Base-by-base conservation (phyloP, 2,113 vertebrate genomes). In the Neogobius melanostomus region DNA sequence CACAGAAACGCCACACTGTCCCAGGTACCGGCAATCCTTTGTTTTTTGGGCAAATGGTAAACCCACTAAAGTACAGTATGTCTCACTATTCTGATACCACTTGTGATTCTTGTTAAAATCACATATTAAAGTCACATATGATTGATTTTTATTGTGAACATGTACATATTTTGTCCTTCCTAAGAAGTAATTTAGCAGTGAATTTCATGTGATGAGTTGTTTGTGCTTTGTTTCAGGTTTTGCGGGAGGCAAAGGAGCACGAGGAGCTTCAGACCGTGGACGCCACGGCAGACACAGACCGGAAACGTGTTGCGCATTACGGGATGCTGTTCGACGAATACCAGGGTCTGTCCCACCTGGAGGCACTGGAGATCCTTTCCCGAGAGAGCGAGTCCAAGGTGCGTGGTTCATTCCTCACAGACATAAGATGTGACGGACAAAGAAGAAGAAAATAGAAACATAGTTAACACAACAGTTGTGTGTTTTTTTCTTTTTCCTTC, bases 251-350 rank as follows among this genome's bases (percentile, higher is more conserved):
- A 1, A 98, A 98, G 86, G 95, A 99, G 87, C 94, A 90, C 51
- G 97, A 98, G 91, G 93, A 97, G 86, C 92, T 93, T 75, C 89
- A 93, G 88, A 94, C 91, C 12, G 80, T 91, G 60, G 86, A 84
- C 7, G 87, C 86, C 11, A 88, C 93, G 83, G 74, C 88, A 45
- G 93, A 94, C 76, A 90, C 90, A 0, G 93, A 95, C 74, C 95
- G 91, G 86, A 96, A 95, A 88, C 90, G 1, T 49, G 72, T 80
- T 0, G 90, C 95, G 86, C 96, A 98, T 91, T 99, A 99, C 80
- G 97, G 97, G 69, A 90, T 98, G 87, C 89, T 99, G 86, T 99
- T 99, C 87, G 98, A 99, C 88, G 95, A 98, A 69, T 99, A 95
- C 85, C 98, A 99, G 89, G 98, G 98, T 71, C 92, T 99, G 85